These are phyloP conservation scores for Eulemur coronatus DNA, from an alignment of 2,797 vertebrate genomes.

Conservation along the genomic window DNA sequence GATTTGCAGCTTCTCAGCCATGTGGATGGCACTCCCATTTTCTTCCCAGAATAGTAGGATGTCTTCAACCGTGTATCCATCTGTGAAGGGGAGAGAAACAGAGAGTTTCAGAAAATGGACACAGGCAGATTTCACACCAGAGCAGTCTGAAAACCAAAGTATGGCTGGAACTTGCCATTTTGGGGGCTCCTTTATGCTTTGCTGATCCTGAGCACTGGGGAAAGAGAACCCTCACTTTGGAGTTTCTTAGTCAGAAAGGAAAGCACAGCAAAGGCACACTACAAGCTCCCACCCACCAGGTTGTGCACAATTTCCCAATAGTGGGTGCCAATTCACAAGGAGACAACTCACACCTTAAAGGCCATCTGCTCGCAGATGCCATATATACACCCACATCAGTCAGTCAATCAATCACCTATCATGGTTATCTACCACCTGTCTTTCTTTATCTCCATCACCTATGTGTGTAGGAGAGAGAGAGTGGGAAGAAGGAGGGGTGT, in stretches of 20 bases:
- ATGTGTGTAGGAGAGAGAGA: neutral
- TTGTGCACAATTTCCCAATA: neutral
- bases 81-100: slow-evolving; percentile 81
- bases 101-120: neutral
- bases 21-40: slow-evolving; percentile 91
- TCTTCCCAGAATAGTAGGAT: slow-evolving; percentile 96
- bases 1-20: slow-evolving; percentile 94
- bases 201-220: neutral
- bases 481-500: neutral
- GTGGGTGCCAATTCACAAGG: neutral
- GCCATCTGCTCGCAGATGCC: neutral
- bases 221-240: neutral
- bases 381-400: too few species aligned
- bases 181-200: neutral
- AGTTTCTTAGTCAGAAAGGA: neutral
- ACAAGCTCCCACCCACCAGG: neutral
- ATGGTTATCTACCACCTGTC: neutral
- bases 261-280: neutral
- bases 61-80: slow-evolving; percentile 77
- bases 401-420: neutral
- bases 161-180: neutral
- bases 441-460: neutral
- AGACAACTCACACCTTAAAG: neutral
- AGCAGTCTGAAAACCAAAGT: neutral
- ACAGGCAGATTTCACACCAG: neutral